phyloP scores from a whole-genome alignment of 2,797 vertebrate genomes.

The Periophthalmus magnuspinnatus region DNA sequence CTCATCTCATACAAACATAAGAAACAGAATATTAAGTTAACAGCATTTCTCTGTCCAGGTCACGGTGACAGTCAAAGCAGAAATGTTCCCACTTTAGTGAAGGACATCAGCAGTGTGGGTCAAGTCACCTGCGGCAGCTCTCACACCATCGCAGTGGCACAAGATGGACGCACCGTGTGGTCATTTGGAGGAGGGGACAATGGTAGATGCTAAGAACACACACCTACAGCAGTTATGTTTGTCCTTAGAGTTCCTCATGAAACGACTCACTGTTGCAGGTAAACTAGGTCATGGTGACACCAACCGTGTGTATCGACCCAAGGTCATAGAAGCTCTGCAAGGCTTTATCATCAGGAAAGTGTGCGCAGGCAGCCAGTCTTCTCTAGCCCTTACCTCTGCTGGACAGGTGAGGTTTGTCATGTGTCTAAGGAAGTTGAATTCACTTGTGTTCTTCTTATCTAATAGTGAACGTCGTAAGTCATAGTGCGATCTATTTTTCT shows the following conservation, averaged over 20 bases:
- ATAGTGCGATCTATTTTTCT: not conserved
- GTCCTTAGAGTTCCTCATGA: not conserved
- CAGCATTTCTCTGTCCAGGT: slow-evolving; percentile 55
- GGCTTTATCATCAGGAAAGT: slow-evolving; percentile 85
- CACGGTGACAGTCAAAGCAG: slow-evolving; percentile 85
- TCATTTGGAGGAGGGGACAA: slow-evolving; percentile 86
- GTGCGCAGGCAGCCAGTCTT: slow-evolving; percentile 85
- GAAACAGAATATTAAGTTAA: not conserved
- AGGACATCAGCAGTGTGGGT: slow-evolving; percentile 83
- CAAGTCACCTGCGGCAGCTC: slow-evolving; percentile 84
- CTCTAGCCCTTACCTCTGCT: slow-evolving; percentile 83
- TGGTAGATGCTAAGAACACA: slow-evolving; percentile 51
- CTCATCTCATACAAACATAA: too few relatives aligned
- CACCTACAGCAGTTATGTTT: not conserved
- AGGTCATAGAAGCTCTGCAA: slow-evolving; percentile 82
- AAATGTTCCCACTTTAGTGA: slow-evolving; percentile 82
- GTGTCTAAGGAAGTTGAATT: not conserved
- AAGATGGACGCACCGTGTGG: slow-evolving; percentile 83
- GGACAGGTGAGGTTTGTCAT: slow-evolving; percentile 77
- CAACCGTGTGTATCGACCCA: slow-evolving; percentile 83
- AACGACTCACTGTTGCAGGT: slow-evolving; percentile 65
- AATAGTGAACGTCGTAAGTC: not conserved
- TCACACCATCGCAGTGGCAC: slow-evolving; percentile 82
- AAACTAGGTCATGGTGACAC: slow-evolving; percentile 86
- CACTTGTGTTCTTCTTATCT: not conserved